Percentiles rank a stretch among this genome's conserved stretches.
phyloP scores from a whole-genome alignment of 2,888 invertebrate genomes.

The Stramonita haemastoma region DNA sequence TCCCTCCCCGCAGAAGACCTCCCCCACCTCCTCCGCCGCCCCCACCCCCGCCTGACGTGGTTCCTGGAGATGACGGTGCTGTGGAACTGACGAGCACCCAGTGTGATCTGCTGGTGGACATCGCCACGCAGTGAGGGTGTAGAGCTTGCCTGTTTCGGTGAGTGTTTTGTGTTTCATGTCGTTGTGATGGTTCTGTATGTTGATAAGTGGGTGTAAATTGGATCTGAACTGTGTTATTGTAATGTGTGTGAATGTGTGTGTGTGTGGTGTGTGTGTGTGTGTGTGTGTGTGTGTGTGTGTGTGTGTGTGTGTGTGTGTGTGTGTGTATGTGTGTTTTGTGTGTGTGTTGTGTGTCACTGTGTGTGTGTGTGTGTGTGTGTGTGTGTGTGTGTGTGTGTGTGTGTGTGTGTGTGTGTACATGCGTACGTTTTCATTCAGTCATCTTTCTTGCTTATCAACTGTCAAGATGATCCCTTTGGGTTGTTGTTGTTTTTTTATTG shows the following conservation, averaged over 20 bases:
- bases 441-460: no score
- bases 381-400: no score
- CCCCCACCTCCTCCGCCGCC: conserved; percentile 29
- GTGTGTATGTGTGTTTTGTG: background rate
- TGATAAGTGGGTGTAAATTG: background rate
- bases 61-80: background rate
- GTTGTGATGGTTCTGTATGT: background rate
- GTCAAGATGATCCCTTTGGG: no score
- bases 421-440: no score
- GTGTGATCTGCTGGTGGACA: conserved; percentile 33
- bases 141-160: background rate
- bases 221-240: background rate
- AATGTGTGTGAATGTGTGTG: background rate
- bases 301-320: conserved; percentile 4
- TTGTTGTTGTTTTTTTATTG: no score
- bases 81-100: background rate
- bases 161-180: background rate
- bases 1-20: conserved; percentile 23
- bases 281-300: background rate
- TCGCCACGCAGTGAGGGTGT: background rate
- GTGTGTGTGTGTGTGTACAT: no score
- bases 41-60: conserved; percentile 20
- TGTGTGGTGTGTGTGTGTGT: background rate
- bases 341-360: no score
- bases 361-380: no score